Evolutionary conservation across 2,797 vertebrate genomes (phyloP), one percentile per base, ranked within the genome.

Genomic region (Thunnus albacares): DNA sequence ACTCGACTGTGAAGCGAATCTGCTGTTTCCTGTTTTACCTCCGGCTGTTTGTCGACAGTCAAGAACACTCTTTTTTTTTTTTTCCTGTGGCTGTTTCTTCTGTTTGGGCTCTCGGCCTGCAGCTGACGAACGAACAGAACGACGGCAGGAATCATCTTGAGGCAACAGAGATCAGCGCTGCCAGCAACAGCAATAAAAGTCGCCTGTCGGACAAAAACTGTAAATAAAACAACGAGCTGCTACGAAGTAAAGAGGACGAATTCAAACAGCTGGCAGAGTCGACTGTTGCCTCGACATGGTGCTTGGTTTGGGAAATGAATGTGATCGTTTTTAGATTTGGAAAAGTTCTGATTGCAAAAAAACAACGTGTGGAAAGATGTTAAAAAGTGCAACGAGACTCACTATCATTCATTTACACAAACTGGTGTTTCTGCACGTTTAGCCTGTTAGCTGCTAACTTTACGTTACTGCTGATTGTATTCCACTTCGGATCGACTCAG

Each of bases 161-260:
- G 35, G 35, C 71, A 1, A 55, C 4, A 6, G 22, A 69, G 11
- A 77, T 77, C 53, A 20, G 41, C 6, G 3, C 60, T 24, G 35
- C 26, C 63, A 22, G 24, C 49, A 58, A 55, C 73, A 71, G 75
- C 79, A 77, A 81, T 74, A 79, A 79, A 65, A 26, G n/a, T 18
- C 5, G 14, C 7, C 11, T 24, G 3, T 0, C 12, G 17, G 45
- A 33, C 15, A 1, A 38, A 15, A 35, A 0, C 30, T 52, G 72
- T 45, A 49, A 24, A 63, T 35, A 55, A 47, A 66, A 30, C 14
- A 0, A 20, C 0, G 28, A 6, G 52, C 67, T 30, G 52, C 45
- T 43, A 43, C 2, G 30, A 60, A 7, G 30, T 33, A 5, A 4
- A 33, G 35, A 55, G 1, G 33, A 22, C 13, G 17, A 62, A 28